These are phyloP conservation scores for Halocaridina rubra DNA, from an alignment of 2,888 invertebrate species.

Conservation along the genomic window DNA sequence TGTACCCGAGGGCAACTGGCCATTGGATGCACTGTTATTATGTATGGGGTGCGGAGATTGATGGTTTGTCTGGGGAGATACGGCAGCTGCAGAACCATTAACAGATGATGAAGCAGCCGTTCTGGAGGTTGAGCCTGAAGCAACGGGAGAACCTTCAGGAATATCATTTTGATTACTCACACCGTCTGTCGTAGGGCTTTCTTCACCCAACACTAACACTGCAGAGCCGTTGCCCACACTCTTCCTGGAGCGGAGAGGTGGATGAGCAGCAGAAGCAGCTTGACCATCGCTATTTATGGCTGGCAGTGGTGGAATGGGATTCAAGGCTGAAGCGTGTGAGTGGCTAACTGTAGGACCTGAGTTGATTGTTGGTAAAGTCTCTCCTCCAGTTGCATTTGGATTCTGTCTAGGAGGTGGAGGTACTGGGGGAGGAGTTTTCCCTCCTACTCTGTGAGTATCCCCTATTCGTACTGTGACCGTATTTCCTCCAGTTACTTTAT, in stretches of 20 bases:
- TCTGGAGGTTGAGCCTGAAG: neutral
- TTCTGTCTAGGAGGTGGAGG: conserved; percentile 39
- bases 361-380: conserved; percentile 9
- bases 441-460: conserved; percentile 24
- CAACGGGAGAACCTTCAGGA: conserved; percentile 13
- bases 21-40: conserved; percentile 3
- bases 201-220: conserved; percentile 47
- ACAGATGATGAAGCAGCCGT: neutral
- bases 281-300: conserved; percentile 37
- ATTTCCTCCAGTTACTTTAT: conserved; percentile 17
- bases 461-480: conserved; percentile 46
- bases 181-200: conserved; percentile 47
- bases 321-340: conserved; percentile 9
- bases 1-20: conserved; percentile 35
- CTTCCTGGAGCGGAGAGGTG: conserved; percentile 42
- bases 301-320: conserved; percentile 22
- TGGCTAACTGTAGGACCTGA: conserved; percentile 23
- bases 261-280: conserved; percentile 16
- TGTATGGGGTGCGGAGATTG: conserved; percentile 3
- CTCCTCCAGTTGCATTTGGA: neutral
- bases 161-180: conserved; percentile 21
- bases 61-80: conserved; percentile 1
- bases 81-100: conserved; percentile 11
- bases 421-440: conserved; percentile 51
- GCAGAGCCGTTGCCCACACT: conserved; percentile 52